Conservation (phyloP, 2,888 invertebrate genomes). For the Andrena bicolor region DNA sequence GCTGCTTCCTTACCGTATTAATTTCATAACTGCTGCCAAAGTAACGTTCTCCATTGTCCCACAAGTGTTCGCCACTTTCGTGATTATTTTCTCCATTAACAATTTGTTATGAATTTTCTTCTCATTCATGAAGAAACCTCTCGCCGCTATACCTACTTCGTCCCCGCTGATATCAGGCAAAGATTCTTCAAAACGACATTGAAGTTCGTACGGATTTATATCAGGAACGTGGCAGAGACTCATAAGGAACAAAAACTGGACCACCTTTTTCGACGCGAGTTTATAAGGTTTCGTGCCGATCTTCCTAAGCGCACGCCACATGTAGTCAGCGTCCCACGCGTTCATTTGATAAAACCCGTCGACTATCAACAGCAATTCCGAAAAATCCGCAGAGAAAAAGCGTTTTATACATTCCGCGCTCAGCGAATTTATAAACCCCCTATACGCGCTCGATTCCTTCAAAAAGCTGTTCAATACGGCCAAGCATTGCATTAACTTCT, state of each 20-base stretch:
- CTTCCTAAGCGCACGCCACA: slow-evolving; percentile 81
- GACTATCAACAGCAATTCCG: slow-evolving; percentile 87
- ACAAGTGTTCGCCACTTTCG: slow-evolving; percentile 86
- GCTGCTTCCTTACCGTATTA: slow-evolving; percentile 74
- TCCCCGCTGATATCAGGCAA: slow-evolving; percentile 87
- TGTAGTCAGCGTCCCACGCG: fast-evolving
- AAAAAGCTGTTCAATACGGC: slow-evolving; percentile 84
- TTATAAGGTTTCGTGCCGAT: slow-evolving; percentile 87
- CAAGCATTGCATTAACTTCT: slow-evolving; percentile 78
- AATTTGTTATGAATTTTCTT: slow-evolving; percentile 87
- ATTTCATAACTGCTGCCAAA: slow-evolving; percentile 89
- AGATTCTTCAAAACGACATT: slow-evolving; percentile 86
- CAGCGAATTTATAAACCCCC: slow-evolving; percentile 89
- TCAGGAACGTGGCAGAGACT: slow-evolving; percentile 87
- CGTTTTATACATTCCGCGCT: slow-evolving; percentile 88
- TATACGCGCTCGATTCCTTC: slow-evolving; percentile 77
- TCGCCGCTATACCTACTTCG: slow-evolving; percentile 90
- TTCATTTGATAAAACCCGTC: slow-evolving; percentile 88
- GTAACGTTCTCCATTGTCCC: slow-evolving; percentile 88
- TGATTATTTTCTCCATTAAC: slow-evolving; percentile 86
- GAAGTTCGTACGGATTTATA: slow-evolving; percentile 89
- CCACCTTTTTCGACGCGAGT: slow-evolving; percentile 88
- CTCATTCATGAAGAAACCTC: slow-evolving; percentile 93
- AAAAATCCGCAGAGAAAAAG: slow-evolving; percentile 85
- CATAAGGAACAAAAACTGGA: slow-evolving; percentile 89